Percentiles rank a stretch among this genome's conserved stretches.
Evolutionary conservation across 2,113 vertebrate species (phyloP).

Genomic region (Brevimyrus niger): DNA sequence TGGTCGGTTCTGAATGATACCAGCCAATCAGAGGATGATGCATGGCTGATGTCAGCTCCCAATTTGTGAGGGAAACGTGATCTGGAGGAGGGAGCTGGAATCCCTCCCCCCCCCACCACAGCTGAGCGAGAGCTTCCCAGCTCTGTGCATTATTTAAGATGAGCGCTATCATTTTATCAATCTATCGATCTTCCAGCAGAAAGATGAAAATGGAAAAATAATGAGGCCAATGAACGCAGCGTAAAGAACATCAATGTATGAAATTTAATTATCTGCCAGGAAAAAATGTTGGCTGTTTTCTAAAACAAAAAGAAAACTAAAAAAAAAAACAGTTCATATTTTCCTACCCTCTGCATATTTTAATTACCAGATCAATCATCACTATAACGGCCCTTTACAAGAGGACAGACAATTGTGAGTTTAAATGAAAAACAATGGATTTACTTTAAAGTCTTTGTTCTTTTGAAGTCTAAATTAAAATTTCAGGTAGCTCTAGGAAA

Average conservation of each 20-base stretch:
- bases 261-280: conserved; percentile 70
- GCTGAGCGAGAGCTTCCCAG: conserved; percentile 61
- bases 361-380: conserved; percentile 80
- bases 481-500: conserved; percentile 68
- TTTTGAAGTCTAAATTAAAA: conserved; percentile 78
- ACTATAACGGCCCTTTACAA: conserved; percentile 49
- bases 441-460: conserved; percentile 69
- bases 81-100: background rate
- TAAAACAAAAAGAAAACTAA: conserved; percentile 64
- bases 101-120: conserved; percentile 49
- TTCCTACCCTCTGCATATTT: conserved; percentile 70
- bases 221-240: conserved; percentile 66
- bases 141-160: conserved; percentile 70
- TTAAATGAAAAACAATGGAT: conserved; percentile 78
- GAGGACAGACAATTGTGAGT: conserved; percentile 65
- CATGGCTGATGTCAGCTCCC: conserved; percentile 30
- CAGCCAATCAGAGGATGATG: background rate
- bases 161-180: conserved; percentile 73
- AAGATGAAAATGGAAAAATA: conserved; percentile 78
- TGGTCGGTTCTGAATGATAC: background rate
- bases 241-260: conserved; percentile 74
- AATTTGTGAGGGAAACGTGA: conserved; percentile 47
- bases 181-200: conserved; percentile 70
- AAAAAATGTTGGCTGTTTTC: conserved; percentile 68
- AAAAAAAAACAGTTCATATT: conserved; percentile 66